Percentiles rank a stretch among this genome's conserved stretches.
Evolutionary conservation across 2,113 vertebrate genomes (phyloP).

Genomic region (Setophaga kirtlandii): DNA sequence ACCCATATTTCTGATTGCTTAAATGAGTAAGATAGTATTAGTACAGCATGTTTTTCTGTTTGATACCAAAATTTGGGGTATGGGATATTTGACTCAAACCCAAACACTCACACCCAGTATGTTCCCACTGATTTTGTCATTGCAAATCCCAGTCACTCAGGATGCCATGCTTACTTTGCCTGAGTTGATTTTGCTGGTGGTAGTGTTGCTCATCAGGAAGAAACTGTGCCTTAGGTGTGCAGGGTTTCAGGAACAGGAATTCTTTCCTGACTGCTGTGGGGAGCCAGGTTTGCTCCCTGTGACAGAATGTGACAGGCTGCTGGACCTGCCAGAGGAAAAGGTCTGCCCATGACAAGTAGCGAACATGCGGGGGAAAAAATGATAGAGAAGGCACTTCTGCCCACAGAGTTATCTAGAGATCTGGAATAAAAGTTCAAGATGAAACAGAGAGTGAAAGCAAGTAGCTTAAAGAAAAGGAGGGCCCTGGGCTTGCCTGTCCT

Average conservation of each 20-base stretch:
- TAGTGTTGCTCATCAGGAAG: fast-evolving
- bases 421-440: background rate
- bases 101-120: background rate
- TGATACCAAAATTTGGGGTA: background rate
- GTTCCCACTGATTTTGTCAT: background rate
- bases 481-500: background rate
- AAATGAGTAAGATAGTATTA: background rate
- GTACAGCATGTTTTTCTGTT: background rate
- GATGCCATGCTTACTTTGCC: background rate
- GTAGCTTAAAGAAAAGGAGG: background rate
- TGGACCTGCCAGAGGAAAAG: background rate
- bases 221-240: fast-evolving
- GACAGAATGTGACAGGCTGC: background rate
- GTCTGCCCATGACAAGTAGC: background rate
- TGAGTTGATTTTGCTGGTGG: background rate
- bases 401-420: background rate
- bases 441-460: background rate
- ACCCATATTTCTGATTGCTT: background rate
- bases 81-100: background rate
- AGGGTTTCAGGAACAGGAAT: background rate
- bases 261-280: background rate
- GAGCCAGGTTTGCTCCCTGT: background rate
- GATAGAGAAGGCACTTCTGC: background rate
- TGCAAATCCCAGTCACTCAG: fast-evolving
- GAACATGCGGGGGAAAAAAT: background rate